Evolutionary conservation across 2,888 invertebrate genomes (phyloP), one percentile per base, ranked within the genome.

Genomic region (Dolichomitus sp.): DNA sequence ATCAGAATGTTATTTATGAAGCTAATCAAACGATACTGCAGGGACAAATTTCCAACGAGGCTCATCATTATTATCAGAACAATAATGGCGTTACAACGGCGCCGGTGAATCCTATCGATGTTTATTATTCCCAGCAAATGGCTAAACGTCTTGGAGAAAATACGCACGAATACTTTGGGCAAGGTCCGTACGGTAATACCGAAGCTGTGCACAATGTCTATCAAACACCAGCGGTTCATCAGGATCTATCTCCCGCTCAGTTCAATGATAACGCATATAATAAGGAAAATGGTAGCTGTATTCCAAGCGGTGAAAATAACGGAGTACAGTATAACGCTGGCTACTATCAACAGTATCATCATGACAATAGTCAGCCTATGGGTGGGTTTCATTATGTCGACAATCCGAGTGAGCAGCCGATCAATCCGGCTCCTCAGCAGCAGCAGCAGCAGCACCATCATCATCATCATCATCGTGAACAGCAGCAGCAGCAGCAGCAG

Each of bases 71-170:
- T 69, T 87, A 84, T 48, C 82, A 86, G 14, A 45, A 27, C 4
- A 52, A 83, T 27, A 84, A 81, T 3, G 70, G 82, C 4, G 80
- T 84, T 9, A 17, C 85, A 6, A 80, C 61, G 50, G 50, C 70
- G n/a, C 75, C 79, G 19, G 72, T 84, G 12, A 84, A 86, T 33
- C 37, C 88, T 0, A 65, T 40, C 6, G 84, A 87, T 40, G 68
- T 78, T 14, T 86, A 87, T 79, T 89, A 88, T 68, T 63, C 87
- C 11, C 90, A 89, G 83, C 86, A 89, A 59, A 48, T 84, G 52
- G 73, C 80, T 17, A 89, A 83, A 33, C 85, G 80, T 12, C 81
- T 57, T 30, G 61, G 63, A 4, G 87, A 86, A 5, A 72, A 33
- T 7, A 78, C 52, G 37, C 83, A 66, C 11, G 84, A 83, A 19